Evolutionary conservation across 2,888 invertebrate genomes (phyloP).

Genomic region (Peribatodes rhomboidaria): DNA sequence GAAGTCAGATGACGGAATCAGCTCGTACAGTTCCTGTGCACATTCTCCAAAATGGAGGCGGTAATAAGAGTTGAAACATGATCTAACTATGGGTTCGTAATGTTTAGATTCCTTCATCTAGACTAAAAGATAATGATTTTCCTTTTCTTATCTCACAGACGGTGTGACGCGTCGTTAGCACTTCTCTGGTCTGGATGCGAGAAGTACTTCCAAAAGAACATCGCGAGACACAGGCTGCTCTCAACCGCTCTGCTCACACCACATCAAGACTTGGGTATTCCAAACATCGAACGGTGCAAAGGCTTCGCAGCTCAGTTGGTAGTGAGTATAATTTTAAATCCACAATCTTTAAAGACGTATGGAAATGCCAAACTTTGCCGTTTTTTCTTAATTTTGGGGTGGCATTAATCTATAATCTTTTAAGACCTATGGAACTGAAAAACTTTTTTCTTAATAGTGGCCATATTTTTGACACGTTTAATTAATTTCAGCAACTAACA

Average conservation of each 20-base stretch:
- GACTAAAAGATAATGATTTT: neutral
- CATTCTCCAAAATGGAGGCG: no score
- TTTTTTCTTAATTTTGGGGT: no score
- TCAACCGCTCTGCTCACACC: constrained; percentile 88
- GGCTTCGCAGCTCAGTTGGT: constrained; percentile 94
- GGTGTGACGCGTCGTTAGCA: constrained; percentile 82
- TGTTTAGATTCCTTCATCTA: neutral
- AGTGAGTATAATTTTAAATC: constrained; percentile 79
- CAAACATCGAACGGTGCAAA: constrained; percentile 93
- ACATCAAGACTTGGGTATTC: constrained; percentile 92
- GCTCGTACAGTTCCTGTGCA: no score
- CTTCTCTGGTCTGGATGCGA: constrained; percentile 91
- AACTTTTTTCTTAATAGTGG: no score
- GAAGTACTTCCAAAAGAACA: constrained; percentile 90
- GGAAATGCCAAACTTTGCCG: neutral
- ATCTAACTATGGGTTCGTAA: no score
- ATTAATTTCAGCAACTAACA: constrained; percentile 84
- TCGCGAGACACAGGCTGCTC: constrained; percentile 89
- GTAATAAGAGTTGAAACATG: no score
- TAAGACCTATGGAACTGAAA: no score
- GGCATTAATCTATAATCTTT: no score
- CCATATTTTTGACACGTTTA: neutral
- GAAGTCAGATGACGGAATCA: no score
- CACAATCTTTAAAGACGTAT: neutral
- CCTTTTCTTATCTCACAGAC: constrained; percentile 56